Percentiles rank a stretch among this genome's conserved stretches.
phyloP scores from a whole-genome alignment of 2,113 vertebrate species.

The Alligator mississippiensis region DNA sequence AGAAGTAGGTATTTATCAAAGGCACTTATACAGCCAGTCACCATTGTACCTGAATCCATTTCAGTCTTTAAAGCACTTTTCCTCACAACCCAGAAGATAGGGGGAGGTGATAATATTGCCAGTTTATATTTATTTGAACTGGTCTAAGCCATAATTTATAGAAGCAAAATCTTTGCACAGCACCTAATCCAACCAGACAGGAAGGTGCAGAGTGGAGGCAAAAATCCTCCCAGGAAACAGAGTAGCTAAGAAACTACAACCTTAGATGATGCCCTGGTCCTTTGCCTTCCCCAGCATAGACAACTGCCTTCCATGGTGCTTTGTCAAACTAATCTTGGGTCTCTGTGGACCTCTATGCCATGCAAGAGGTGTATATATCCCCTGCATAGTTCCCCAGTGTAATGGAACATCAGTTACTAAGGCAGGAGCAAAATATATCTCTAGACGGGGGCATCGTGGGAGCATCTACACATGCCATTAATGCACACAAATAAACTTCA shows the following conservation, averaged over 20 bases:
- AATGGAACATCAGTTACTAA: background rate
- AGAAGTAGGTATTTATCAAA: background rate
- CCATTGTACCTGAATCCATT: background rate
- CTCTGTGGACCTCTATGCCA: background rate
- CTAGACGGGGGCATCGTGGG: background rate
- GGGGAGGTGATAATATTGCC: background rate
- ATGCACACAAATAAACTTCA: no score
- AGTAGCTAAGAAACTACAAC: background rate
- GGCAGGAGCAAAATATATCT: slow-evolving; percentile 30
- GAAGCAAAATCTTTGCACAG: background rate
- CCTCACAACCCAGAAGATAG: background rate
- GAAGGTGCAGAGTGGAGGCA: background rate
- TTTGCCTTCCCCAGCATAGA: background rate
- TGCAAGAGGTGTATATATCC: background rate
- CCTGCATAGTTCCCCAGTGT: accelerated
- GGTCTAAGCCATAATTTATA: background rate
- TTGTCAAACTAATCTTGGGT: background rate
- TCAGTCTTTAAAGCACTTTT: accelerated
- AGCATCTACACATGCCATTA: no score
- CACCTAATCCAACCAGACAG: background rate
- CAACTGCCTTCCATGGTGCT: background rate
- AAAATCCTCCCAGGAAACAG: background rate
- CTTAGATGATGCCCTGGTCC: background rate
- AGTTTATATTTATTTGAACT: background rate
- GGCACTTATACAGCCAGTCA: background rate